phyloP scores from a whole-genome alignment of 2,797 vertebrate genomes.

The Psittacula derbiana region DNA sequence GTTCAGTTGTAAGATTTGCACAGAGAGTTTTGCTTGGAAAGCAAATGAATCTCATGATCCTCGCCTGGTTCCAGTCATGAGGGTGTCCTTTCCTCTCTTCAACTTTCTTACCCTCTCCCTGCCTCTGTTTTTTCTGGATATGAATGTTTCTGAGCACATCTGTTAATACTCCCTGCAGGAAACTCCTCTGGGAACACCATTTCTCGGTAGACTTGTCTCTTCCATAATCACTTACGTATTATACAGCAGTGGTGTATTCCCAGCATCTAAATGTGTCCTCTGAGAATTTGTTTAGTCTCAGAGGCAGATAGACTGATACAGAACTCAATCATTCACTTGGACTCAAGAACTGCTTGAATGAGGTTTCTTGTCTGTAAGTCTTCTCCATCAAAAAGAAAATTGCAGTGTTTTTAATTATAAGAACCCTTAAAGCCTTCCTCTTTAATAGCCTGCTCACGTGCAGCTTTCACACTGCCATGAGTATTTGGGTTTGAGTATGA shows the following conservation, averaged over 20 bases:
- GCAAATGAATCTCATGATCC: not conserved
- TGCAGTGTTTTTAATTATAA: not conserved
- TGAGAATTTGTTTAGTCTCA: conserved; percentile 39
- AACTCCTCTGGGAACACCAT: conserved; percentile 26
- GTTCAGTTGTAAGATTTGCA: not conserved
- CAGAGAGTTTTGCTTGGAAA: not conserved
- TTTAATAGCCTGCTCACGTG: not conserved
- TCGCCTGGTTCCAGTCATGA: not conserved
- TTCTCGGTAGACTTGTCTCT: conserved; percentile 55
- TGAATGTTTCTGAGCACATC: conserved; percentile 39
- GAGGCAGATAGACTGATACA: conserved; percentile 30
- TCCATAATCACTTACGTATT: conserved; percentile 59
- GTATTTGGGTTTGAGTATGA: not conserved
- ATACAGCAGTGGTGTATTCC: conserved; percentile 48
- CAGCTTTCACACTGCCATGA: not conserved
- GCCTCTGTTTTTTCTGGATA: conserved; percentile 4
- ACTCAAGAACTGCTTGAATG: not conserved
- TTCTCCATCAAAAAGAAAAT: not conserved
- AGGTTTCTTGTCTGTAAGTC: not conserved
- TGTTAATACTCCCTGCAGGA: conserved; percentile 51
- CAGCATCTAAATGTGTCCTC: conserved; percentile 64
- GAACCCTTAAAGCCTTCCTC: not conserved
- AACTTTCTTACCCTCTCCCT: not conserved
- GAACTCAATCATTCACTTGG: not conserved
- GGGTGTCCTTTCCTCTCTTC: conserved; percentile 6